phyloP scores from a whole-genome alignment of 2,113 vertebrate genomes.

The Harpagus bidentatus region DNA sequence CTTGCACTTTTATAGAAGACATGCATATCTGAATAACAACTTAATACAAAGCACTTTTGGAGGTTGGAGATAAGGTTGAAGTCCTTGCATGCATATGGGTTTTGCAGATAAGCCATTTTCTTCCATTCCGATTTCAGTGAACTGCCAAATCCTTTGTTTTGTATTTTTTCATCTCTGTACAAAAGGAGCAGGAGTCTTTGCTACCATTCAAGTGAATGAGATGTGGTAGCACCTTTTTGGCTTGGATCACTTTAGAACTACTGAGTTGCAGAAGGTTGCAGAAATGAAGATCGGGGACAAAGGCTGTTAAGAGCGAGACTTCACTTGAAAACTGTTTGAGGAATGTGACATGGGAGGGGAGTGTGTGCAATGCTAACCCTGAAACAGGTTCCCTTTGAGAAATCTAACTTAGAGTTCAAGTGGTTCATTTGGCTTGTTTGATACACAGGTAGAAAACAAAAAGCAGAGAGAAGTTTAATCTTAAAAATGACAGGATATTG shows the following conservation, averaged over 20 bases:
- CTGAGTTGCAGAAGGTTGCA: not conserved
- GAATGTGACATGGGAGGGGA: not conserved
- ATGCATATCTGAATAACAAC: not conserved
- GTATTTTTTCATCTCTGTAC: not conserved
- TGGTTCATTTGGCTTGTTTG: not conserved
- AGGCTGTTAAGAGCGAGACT: not conserved
- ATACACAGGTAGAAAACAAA: not conserved
- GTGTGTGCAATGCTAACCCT: not conserved
- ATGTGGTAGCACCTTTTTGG: not conserved
- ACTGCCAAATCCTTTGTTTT: not conserved
- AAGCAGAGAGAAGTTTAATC: not conserved
- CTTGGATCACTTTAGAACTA: not conserved
- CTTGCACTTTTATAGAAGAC: not conserved
- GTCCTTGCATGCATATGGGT: not conserved
- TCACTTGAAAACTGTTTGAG: not conserved
- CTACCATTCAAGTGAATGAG: not conserved
- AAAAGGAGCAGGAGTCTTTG: not conserved
- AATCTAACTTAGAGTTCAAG: not conserved
- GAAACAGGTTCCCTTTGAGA: not conserved
- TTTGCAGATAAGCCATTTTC: not conserved
- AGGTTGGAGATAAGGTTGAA: not conserved
- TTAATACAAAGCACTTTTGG: not conserved
- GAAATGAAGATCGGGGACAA: not conserved
- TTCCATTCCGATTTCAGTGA: not conserved
- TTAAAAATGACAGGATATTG: not conserved